Percentiles rank a stretch among this genome's conserved stretches.
Evolutionary conservation across 2,113 vertebrate species (phyloP).

Genomic region (Felis chaus): DNA sequence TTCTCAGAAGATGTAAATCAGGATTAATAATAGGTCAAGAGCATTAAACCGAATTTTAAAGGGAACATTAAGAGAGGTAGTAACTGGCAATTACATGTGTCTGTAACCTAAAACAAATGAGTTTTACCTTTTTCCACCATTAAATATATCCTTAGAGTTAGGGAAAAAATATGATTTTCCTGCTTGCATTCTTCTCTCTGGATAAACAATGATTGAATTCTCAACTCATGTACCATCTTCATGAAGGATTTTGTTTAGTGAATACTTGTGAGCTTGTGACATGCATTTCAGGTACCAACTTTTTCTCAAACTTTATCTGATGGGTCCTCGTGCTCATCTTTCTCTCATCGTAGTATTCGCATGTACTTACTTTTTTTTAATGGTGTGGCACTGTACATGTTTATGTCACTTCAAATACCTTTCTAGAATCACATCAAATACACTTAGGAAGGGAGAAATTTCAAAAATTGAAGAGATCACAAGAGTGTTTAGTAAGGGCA

Average conservation of each 20-base stretch:
- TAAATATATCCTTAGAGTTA: neutral
- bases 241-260: neutral
- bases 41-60: neutral
- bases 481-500: neutral
- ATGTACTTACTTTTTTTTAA: neutral
- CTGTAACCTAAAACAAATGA: neutral
- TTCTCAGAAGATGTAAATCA: neutral
- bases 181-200: neutral
- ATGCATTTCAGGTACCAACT: neutral
- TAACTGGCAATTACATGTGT: neutral
- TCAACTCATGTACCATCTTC: neutral
- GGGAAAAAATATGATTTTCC: neutral
- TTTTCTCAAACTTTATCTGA: neutral
- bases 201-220: neutral
- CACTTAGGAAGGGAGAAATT: neutral
- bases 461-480: neutral
- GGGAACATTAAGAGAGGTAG: neutral
- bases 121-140: neutral
- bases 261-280: neutral
- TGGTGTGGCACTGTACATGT: neutral
- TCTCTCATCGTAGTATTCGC: neutral
- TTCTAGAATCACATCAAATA: neutral
- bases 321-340: neutral
- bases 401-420: neutral
- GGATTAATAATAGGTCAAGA: neutral